Conservation (phyloP, 2,888 invertebrate species). For the Syrphus vitripennis region DNA sequence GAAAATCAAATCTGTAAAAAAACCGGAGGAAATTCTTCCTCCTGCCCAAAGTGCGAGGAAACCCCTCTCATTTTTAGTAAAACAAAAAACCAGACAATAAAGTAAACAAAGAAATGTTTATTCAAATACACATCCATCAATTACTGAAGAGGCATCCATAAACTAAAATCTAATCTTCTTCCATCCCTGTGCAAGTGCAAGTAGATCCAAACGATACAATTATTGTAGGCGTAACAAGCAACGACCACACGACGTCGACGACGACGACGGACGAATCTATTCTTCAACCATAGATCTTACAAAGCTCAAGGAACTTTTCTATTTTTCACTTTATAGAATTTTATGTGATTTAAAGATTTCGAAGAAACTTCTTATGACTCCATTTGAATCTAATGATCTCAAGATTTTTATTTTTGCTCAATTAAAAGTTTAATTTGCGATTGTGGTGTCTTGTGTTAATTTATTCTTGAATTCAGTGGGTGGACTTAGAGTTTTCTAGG, state of each 20-base stretch:
- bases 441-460: constrained; percentile 22
- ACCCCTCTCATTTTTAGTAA: not conserved
- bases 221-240: constrained; percentile 62
- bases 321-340: not conserved
- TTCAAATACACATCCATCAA: constrained; percentile 41
- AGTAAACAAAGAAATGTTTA: constrained; percentile 61
- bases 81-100: constrained; percentile 44
- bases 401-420: constrained; percentile 18
- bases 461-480: constrained; percentile 19
- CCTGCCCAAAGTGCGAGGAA: not conserved
- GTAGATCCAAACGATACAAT: constrained; percentile 16
- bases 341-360: constrained; percentile 15
- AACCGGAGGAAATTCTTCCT: constrained; percentile 26
- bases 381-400: constrained; percentile 23
- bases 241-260: constrained; percentile 18
- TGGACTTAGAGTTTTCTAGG: constrained; percentile 38
- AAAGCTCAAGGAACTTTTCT: constrained; percentile 38
- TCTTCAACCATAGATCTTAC: not conserved
- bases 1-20: constrained; percentile 32
- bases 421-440: constrained; percentile 19
- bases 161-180: constrained; percentile 29
- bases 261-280: not conserved
- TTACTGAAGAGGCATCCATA: constrained; percentile 37
- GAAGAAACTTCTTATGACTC: not conserved
- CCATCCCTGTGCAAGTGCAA: constrained; percentile 13